Evolutionary conservation across 2,888 invertebrate genomes (phyloP).

Genomic region (Tupiocoris notatus): DNA sequence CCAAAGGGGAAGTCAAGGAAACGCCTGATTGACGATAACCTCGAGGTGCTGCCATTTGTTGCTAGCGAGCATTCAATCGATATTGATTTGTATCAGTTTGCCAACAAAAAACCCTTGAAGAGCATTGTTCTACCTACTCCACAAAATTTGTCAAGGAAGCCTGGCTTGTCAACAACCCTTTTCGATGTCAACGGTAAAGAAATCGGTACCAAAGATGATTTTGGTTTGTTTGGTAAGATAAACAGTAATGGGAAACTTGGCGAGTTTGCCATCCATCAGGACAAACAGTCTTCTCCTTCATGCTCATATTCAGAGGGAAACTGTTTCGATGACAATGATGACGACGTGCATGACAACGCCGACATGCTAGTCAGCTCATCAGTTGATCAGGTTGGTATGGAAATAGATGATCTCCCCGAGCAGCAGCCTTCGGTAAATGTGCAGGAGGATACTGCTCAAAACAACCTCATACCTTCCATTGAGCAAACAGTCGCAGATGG

Average conservation of each 20-base stretch:
- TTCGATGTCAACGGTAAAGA: background rate
- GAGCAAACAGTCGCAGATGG: background rate
- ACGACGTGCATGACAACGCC: too few relatives aligned
- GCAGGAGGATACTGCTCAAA: background rate
- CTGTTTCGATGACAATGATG: background rate
- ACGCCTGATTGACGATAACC: background rate
- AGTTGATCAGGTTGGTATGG: background rate
- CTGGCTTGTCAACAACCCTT: background rate
- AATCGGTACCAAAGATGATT: background rate
- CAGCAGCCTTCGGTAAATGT: background rate
- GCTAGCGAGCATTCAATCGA: background rate
- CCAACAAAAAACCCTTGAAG: background rate
- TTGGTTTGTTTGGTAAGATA: background rate
- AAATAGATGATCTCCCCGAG: background rate
- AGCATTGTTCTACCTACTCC: background rate
- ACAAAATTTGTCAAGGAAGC: background rate
- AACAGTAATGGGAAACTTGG: background rate
- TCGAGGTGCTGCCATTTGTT: background rate
- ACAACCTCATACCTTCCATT: background rate
- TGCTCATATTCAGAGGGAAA: too few relatives aligned
- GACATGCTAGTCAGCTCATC: too few relatives aligned
- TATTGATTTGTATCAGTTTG: background rate
- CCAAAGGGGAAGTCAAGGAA: background rate
- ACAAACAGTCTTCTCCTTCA: background rate
- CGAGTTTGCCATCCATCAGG: background rate